Evolutionary conservation across 2,113 vertebrate species (phyloP), one percentile per base, ranked within the genome.

Genomic region (zebrafish (Danio rerio)): DNA sequence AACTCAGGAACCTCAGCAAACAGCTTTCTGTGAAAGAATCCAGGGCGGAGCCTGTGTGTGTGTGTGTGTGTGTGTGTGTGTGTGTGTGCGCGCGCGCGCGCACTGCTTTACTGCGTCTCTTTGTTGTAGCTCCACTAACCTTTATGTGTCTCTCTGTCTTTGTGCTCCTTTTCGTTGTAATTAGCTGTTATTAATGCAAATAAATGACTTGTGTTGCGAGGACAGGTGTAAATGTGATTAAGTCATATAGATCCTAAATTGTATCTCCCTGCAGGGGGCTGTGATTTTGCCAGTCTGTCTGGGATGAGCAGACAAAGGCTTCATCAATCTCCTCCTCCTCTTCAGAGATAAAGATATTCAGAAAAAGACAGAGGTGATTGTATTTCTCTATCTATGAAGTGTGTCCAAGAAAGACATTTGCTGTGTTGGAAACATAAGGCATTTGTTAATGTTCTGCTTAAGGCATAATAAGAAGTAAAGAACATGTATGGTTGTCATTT

Each of bases 1-100:
- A 92, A 92, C 90, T 84, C 90, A 75, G 86, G 85, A 83, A 91
- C 91, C 91, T 85, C 86, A 89, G 89, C 88, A 90, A 89, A 86
- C 89, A 85, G 86, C 85, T 86, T 92, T 88, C 81, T 88, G 85
- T 81, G 88, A 81, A 90, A 89, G 86, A 87, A 89, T 88, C 89
- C 78, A 83, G 89, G 91, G 91, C 85, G 91, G 90, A 85, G 88
- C 83, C 72, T 87, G 31, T 12, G 63, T 73, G 75, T 68, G 40
- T 7, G 31, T 31, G 31, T 31, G 31, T 31, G 31, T 87, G 31
- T 12, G 63, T 73, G 75, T 68, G 40, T 20, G 81, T 11, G 11
- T 52, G 11, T 52, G 49, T 9, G 49, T 7, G 31, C 3, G 31
- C 3, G 31, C 3, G 31, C 31, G 31, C 31, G 31, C 31, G 31